phyloP scores from a whole-genome alignment of 2,888 invertebrate species.

The Heliothis peltigera region DNA sequence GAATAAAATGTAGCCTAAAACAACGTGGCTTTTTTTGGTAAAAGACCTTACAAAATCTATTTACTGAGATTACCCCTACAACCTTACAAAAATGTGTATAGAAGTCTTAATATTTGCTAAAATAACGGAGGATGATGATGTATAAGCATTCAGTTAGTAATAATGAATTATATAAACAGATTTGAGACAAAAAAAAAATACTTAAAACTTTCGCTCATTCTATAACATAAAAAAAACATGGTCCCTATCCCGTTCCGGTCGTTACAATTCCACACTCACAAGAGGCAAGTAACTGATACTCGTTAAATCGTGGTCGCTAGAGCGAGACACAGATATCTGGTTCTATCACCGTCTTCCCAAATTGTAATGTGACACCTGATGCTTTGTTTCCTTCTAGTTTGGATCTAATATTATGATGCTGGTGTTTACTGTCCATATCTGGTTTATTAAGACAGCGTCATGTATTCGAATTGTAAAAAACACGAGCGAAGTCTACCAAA shows the following conservation, averaged over 20 bases:
- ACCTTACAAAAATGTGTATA: too few species aligned
- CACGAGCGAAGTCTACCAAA: too few species aligned
- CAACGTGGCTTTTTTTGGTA: too few species aligned
- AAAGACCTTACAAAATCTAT: too few species aligned
- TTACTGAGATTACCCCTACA: too few species aligned
- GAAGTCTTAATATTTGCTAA: too few species aligned
- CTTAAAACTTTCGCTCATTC: too few species aligned
- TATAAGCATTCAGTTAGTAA: too few species aligned
- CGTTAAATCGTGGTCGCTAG: slow-evolving; percentile 66
- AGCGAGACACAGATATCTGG: slow-evolving; percentile 61
- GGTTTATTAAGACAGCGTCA: slow-evolving; percentile 3
- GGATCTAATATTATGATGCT: slow-evolving; percentile 3
- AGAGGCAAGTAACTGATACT: slow-evolving; percentile 70
- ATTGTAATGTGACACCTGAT: slow-evolving; percentile 67
- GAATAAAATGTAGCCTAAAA: too few species aligned
- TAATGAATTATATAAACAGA: not conserved
- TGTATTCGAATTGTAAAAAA: too few species aligned
- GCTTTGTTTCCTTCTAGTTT: slow-evolving; percentile 60
- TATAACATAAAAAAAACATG: not conserved
- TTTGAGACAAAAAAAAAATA: too few species aligned
- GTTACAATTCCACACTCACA: slow-evolving; percentile 52
- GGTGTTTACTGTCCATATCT: slow-evolving; percentile 41
- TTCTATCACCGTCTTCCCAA: slow-evolving; percentile 69
- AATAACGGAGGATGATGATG: too few species aligned
- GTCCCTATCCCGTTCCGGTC: slow-evolving; percentile 29